Evolutionary conservation across 2,113 vertebrate species (phyloP), one percentile per base, ranked within the genome.

Genomic region (Nothoprocta perdicaria): DNA sequence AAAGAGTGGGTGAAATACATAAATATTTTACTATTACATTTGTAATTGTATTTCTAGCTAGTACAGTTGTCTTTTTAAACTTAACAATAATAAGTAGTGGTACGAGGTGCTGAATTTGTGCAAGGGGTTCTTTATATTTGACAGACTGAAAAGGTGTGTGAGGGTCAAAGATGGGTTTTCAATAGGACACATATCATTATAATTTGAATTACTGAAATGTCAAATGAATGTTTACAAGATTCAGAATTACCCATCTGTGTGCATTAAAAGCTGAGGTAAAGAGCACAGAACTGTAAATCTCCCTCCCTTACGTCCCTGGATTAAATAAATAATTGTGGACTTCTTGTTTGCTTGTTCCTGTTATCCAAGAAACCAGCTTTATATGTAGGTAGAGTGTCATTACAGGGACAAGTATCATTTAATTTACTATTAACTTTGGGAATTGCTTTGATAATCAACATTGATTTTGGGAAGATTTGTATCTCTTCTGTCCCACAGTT

Each of bases 11-110:
- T 21, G 22, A 48, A 48, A 48, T 48, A 22, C 84, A 87, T 77
- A 74, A 91, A 91, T 93, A 55, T 89, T 92, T 77, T 61, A 23
- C 35, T 12, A 0, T 29, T 23, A 7, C 0, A 0, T 52, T 29
- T 1, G 0, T 23, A 12, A 8, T 1, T 1, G 7, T 23, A 0
- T 27, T 43, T 75, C 52, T 33, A 6, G n/a, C 24, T 8, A 4
- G 14, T 7, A 33, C 63, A 52, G 46, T 26, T 73, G 22, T 12
- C 63, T 74, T 57, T 57, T 77, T 69, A n/a, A 48, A 22, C 22
- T 73, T 73, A 31, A 43, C 22, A 24, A 48, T 23, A 48, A 48
- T 48, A 55, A 68, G 23, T 46, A 12, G 61, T 55, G 17, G 6
- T 48, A 4, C 21, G 55, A 6, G 27, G 1, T 10, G 40, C 8